These are phyloP conservation scores for Hippocampus kuda DNA, from an alignment of 2,797 vertebrate genomes.

Conservation along the genomic window DNA sequence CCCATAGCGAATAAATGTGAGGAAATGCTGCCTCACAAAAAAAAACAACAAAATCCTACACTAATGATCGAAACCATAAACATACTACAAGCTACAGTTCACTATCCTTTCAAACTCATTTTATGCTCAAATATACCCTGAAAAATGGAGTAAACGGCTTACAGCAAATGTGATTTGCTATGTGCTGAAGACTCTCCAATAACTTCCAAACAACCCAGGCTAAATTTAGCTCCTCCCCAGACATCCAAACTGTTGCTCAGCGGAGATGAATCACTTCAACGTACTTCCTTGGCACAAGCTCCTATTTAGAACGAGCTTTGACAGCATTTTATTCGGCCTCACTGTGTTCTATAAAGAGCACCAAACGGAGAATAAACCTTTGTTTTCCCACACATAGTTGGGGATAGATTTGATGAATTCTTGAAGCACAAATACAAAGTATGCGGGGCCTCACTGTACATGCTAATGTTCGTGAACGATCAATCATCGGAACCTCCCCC, in stretches of 20 bases:
- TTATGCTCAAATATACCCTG: no score
- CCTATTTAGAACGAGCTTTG: neutral
- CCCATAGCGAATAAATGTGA: neutral
- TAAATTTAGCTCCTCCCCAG: neutral
- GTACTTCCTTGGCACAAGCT: no score
- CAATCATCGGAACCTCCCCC: neutral
- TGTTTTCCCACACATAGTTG: neutral
- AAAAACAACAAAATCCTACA: no score
- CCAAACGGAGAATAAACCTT: neutral
- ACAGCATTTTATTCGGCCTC: neutral
- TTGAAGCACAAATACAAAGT: neutral
- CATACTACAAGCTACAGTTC: no score
- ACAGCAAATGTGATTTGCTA: no score
- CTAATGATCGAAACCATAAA: no score
- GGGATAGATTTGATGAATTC: neutral
- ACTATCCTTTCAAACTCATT: no score
- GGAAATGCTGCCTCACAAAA: neutral
- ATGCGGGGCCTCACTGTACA: no score
- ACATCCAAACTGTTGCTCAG: no score
- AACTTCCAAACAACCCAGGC: neutral
- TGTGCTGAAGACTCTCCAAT: neutral
- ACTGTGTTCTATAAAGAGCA: no score
- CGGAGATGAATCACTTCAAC: no score
- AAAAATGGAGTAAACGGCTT: no score
- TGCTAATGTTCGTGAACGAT: neutral